Base-by-base conservation (phyloP, 2,797 vertebrate species). In the Gallinago nigripennis region DNA sequence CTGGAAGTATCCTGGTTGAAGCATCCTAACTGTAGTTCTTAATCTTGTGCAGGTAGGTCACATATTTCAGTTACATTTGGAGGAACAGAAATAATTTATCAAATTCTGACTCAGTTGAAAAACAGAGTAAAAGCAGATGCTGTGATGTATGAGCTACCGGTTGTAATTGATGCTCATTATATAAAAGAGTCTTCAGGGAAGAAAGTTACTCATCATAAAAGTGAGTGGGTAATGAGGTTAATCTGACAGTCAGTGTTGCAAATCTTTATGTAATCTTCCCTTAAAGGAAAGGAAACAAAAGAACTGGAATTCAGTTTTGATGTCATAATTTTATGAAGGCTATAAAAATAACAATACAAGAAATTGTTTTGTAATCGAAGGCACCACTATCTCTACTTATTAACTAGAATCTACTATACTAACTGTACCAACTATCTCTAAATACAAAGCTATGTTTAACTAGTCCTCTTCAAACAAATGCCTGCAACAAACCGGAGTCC, bases 191-290 rank as follows among this genome's bases (percentile, higher is more conserved):
- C 76, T 91, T 90, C 41, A 51, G 76, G 57, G 61, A 82, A 82
- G 30, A 83, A 81, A 92, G 54, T 81, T 79, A 48, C 54, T 90
- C 45, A 48, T 86, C 51, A 20, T 86, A 35, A 43, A 76, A 90
- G 41, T 82, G 86, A 94, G 75, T 73, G 51, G 70, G 86, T 92
- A 93, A 87, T 87, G 75, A 93, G 88, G 60, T 92, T 91, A 82
- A 94, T 95, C 25, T 82, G 78, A 87, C 45, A 46, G 66, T 60
- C 45, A 46, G 66, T 60, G 48, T 82, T 80, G 25, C 51, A 85
- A 51, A 61, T 79, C 78, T 89, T 93, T 68, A 48, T 93, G 48
- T 80, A 73, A 82, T 82, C 41, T 57, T 50, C 54, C n/a, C 19
- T 53, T 86, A 72, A 73, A 83, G 35, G 21, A 54, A 78, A 77